These are phyloP conservation scores for Haplotaxodon microlepis DNA, from an alignment of 2,113 vertebrate species.

Conservation along the genomic window DNA sequence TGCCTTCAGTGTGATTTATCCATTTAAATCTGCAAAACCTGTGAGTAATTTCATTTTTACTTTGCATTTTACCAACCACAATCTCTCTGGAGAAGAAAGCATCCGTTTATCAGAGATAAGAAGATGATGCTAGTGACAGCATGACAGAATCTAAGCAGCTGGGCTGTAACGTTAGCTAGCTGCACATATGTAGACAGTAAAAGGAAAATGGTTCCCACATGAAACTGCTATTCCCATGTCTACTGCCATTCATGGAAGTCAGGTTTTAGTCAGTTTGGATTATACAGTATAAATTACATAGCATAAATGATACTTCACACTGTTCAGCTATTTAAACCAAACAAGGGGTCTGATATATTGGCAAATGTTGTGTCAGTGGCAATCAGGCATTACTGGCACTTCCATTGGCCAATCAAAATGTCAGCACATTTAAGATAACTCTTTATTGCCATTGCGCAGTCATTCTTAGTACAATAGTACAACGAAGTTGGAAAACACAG, in stretches of 20 bases:
- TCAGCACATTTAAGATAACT: background rate
- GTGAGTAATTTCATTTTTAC: background rate
- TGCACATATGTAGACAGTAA: background rate
- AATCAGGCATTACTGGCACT: background rate
- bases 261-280: background rate
- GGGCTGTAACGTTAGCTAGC: background rate
- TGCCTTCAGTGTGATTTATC: background rate
- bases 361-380: background rate
- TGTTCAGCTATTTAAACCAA: background rate
- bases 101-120: fast-evolving
- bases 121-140: background rate
- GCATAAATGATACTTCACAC: background rate
- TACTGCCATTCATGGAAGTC: background rate
- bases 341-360: background rate
- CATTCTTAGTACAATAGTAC: background rate
- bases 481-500: background rate
- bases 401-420: background rate
- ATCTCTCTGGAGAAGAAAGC: background rate
- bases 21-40: background rate
- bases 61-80: background rate
- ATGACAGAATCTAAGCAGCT: background rate
- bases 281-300: background rate
- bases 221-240: background rate
- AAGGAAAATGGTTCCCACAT: background rate
- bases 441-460: background rate